These are phyloP conservation scores for Drymodes brunneopygia DNA, from an alignment of 2,113 vertebrate species.

Conservation along the genomic window DNA sequence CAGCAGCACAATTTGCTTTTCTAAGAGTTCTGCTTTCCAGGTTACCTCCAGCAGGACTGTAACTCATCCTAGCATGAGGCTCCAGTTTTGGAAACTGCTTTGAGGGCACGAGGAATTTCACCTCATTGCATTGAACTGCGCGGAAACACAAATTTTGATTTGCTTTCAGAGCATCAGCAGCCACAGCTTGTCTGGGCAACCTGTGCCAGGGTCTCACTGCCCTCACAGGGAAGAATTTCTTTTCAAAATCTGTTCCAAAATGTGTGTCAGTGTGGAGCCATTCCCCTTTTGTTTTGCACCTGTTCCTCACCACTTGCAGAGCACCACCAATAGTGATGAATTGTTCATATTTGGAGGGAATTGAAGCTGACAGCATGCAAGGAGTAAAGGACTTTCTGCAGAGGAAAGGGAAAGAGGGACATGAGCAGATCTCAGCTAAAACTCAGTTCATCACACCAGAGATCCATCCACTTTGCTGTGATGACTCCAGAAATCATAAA, in stretches of 20 bases:
- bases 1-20: not conserved
- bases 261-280: not conserved
- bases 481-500: not conserved
- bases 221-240: not conserved
- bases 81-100: not conserved
- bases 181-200: not conserved
- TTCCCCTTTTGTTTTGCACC: not conserved
- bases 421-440: not conserved
- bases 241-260: not conserved
- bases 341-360: not conserved
- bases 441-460: not conserved
- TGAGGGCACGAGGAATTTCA: not conserved
- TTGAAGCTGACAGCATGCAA: not conserved
- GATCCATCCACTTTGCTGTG: not conserved
- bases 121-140: not conserved
- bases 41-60: not conserved
- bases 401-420: not conserved
- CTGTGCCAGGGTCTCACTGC: rapidly evolving
- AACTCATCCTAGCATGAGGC: not conserved
- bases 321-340: not conserved
- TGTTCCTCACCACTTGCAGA: not conserved
- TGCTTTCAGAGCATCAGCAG: not conserved
- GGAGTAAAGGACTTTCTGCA: not conserved
- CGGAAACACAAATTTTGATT: not conserved
- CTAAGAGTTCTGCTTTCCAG: not conserved